These are phyloP conservation scores for Rhombomys opimus DNA, from an alignment of 2,113 vertebrate genomes.

Conservation along the genomic window DNA sequence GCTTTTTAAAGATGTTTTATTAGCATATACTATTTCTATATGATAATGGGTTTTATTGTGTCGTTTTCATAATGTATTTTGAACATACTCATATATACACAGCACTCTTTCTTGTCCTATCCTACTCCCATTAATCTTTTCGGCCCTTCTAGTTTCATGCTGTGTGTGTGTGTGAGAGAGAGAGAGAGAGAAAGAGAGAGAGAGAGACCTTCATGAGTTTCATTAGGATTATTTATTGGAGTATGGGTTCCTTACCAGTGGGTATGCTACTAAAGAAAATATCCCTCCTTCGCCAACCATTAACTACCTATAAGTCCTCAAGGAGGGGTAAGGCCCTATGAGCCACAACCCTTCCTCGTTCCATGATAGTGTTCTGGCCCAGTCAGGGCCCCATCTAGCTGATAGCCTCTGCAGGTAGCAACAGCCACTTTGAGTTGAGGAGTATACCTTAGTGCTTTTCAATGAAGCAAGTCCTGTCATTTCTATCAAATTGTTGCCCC, in stretches of 20 bases:
- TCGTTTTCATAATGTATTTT: not conserved
- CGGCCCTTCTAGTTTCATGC: not conserved
- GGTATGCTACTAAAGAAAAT: not conserved
- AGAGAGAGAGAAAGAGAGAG: not conserved
- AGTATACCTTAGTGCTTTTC: not conserved
- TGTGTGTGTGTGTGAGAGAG: not conserved
- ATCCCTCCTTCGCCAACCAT: not conserved
- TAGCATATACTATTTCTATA: too few relatives aligned
- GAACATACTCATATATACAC: not conserved
- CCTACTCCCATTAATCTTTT: not conserved
- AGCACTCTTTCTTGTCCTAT: not conserved
- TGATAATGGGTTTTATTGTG: not conserved
- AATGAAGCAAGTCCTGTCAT: constrained; percentile 2
- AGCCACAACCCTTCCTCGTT: not conserved
- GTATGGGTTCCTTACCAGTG: not conserved
- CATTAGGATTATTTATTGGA: too few relatives aligned
- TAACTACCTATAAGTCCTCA: too few relatives aligned
- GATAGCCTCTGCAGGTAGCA: not conserved
- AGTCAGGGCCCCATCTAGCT: not conserved
- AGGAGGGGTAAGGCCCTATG: not conserved
- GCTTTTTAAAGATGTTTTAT: not conserved
- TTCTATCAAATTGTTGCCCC: not conserved
- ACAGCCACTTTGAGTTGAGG: not conserved
- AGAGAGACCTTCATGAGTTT: not conserved
- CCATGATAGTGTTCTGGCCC: not conserved